Evolutionary conservation across 2,113 vertebrate species (phyloP), one percentile per base, ranked within the genome.

Genomic region (Crotalus viridis): DNA sequence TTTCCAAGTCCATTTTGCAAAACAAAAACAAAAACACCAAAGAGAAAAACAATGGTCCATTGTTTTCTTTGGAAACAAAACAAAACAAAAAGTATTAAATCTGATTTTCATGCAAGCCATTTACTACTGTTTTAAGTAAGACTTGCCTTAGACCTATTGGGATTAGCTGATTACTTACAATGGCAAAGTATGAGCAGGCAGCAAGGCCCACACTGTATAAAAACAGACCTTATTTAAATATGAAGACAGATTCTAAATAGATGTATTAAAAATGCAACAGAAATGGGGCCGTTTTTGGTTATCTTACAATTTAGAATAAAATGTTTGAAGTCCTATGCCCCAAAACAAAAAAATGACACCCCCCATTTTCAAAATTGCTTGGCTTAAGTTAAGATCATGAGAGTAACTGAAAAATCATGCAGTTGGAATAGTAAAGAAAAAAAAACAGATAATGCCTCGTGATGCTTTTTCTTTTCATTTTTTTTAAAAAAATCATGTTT

Each of bases 321-420:
- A 97, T 96, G 94, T 93, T 95, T 95, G 93, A 96, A 96, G 94
- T 96, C 95, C 89, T 93, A 88, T 94, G 95, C 96, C 95, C 90
- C 96, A 94, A 95, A 90, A 90, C 94, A 97, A 94, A 93, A 91
- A 19, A 55, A 33, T 46, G 46, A 54, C 7, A n/a, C 95, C 87
- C 96, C 91, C 95, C 0, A 69, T 95, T 95, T 94, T 93, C 94
- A 96, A 90, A 96, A 94, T n/a, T 97, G 96, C 94, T 95, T 97
- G 93, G 94, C 74, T 95, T 95, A 96, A 97, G 94, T 96, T 92
- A 97, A 95, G 96, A 97, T 96, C 94, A 95, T 94, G 93, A 88
- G 94, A 95, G 95, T 97, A 98, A 97, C 96, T 93, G 92, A 97
- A 97, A 96, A 95, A 97, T 93, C 97, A 96, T 96, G 97, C 97